A percentile compares a stretch with the other conserved stretches of the same genome.
Conservation (phyloP, 2,888 invertebrate species). For the Nomada lathburiana region DNA sequence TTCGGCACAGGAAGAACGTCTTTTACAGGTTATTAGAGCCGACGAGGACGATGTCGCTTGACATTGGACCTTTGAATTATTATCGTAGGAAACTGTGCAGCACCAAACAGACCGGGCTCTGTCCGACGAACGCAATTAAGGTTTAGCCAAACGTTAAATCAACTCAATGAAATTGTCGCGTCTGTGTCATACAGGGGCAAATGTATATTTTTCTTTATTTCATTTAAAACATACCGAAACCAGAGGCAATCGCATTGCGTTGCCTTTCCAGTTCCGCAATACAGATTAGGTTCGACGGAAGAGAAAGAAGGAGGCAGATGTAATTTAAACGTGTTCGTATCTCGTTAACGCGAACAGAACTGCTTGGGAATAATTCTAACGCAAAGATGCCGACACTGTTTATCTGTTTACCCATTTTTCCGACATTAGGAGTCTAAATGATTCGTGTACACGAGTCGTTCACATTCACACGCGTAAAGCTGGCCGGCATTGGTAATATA, state of each 20-base stretch:
- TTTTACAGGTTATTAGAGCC: background rate
- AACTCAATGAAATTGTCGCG: background rate
- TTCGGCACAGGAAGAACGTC: background rate
- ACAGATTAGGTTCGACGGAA: background rate
- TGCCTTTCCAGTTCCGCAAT: no score
- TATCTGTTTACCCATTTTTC: slow-evolving; percentile 18
- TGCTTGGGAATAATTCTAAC: background rate
- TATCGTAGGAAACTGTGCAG: slow-evolving; percentile 25
- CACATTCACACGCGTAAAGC: slow-evolving; percentile 13
- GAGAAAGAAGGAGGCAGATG: background rate
- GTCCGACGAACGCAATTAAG: slow-evolving; percentile 4
- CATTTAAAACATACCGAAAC: no score
- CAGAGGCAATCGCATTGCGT: no score
- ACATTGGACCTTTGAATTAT: slow-evolving; percentile 27
- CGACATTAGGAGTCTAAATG: slow-evolving; percentile 42
- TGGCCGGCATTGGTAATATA: slow-evolving; percentile 69
- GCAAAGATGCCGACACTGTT: background rate
- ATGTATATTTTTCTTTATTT: background rate
- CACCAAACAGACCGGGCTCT: background rate
- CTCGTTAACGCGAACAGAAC: slow-evolving; percentile 4
- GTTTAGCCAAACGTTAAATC: background rate
- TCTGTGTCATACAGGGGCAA: background rate
- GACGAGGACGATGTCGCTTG: background rate
- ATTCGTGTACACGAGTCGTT: slow-evolving; percentile 36
- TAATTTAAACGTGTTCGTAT: background rate